phyloP scores from a whole-genome alignment of 2,888 invertebrate genomes.

The Chrysina gloriosa region DNA sequence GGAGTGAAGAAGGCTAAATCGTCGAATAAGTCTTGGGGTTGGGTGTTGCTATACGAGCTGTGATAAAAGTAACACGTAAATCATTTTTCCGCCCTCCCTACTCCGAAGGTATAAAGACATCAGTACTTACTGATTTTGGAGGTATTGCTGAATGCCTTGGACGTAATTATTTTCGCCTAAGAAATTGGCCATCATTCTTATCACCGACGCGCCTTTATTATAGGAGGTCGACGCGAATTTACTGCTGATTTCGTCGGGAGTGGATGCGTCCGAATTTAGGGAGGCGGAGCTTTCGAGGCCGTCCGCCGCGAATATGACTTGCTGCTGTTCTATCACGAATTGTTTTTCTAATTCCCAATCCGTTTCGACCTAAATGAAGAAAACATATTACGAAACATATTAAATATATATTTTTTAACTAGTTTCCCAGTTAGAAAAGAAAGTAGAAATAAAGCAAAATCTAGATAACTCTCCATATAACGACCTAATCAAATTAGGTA shows the following conservation, averaged over 20 bases:
- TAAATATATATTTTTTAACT: too few relatives aligned
- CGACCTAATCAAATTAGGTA: too few relatives aligned
- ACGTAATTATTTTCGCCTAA: slow-evolving; percentile 69
- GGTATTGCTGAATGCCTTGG: slow-evolving; percentile 69
- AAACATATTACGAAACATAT: too few relatives aligned
- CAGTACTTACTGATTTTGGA: slow-evolving; percentile 67
- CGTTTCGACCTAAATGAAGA: slow-evolving; percentile 68
- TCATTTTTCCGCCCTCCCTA: too few relatives aligned
- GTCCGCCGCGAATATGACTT: slow-evolving; percentile 72
- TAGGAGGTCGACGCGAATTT: slow-evolving; percentile 78
- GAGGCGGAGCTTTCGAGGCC: slow-evolving; percentile 71
- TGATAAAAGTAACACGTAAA: background rate
- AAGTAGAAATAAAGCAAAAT: too few relatives aligned
- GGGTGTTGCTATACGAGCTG: slow-evolving; percentile 56
- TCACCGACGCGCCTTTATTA: slow-evolving; percentile 70
- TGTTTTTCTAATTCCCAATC: slow-evolving; percentile 75
- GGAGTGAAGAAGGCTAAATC: slow-evolving; percentile 60
- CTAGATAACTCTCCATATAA: too few relatives aligned
- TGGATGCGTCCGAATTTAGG: slow-evolving; percentile 69
- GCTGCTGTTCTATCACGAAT: slow-evolving; percentile 78
- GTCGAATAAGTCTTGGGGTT: slow-evolving; percentile 67
- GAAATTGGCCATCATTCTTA: slow-evolving; percentile 77
- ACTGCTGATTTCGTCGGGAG: slow-evolving; percentile 69
- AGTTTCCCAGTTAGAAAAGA: too few relatives aligned
- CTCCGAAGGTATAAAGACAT: too few relatives aligned